Base-by-base conservation (phyloP, 2,797 vertebrate species). In the Oreortyx pictus region DNA sequence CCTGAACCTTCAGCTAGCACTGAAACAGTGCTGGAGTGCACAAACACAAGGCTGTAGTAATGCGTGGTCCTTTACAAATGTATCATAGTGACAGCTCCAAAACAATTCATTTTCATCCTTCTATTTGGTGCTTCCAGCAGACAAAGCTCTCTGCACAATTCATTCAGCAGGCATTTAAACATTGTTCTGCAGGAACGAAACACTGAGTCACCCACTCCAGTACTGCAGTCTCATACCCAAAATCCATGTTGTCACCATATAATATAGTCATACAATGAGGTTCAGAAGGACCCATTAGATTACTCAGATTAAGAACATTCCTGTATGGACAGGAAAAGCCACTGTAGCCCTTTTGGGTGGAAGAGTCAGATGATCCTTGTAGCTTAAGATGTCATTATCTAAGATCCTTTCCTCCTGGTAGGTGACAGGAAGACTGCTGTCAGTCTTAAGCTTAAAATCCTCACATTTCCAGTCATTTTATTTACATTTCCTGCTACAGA, bases 221-320 rank as follows among this genome's bases (percentile, higher is more conserved):
- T 2, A 44, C 9, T 1, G 1, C 41, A 29, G 20, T 4, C n/a
- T 49, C 12, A 70, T 46, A 41, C n/a, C 19, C 80, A 72, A 75
- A 15, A 31, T 1, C 1, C 46, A 52, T 1, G 17, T 62, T 79
- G 88, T 66, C 78, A 88, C 56, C 64, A 56, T 52, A 41, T 41
- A 41, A 41, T 39, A 39, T 39, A 39, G 39, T 89, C 43, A 71
- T n/a, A 2, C 22, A 62, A 33, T 25, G 41, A 2, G 10, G 59
- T 35, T 86, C 88, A 73, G 54, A 76, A 88, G 49, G 9, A 89
- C 22, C 52, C 52, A 77, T 13, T 46, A 52, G 57, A 82, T 90
- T 73, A 72, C n/a, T 50, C 64, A 86, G 67, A 79, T 83, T 91
- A 93, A 75, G 62, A 92, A 56, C 60, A 81, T 60, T 84, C 56